Evolutionary conservation across 2,113 vertebrate species (phyloP).

Genomic region (Polypterus bichir): DNA sequence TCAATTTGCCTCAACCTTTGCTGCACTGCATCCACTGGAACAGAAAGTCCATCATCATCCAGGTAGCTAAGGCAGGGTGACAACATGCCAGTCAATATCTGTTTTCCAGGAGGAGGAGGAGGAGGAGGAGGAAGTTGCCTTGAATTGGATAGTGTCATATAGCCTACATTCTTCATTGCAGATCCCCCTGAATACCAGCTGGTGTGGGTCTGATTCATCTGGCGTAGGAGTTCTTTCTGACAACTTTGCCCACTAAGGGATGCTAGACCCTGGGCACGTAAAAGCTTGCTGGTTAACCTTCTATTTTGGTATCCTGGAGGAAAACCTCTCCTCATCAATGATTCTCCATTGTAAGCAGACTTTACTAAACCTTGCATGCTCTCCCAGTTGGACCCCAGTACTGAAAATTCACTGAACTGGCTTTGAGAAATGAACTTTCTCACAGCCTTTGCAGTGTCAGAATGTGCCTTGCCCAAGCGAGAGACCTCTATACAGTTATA

Average conservation of each 20-base stretch:
- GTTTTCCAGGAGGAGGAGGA: constrained; percentile 41
- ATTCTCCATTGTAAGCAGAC: constrained; percentile 55
- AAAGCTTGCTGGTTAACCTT: constrained; percentile 53
- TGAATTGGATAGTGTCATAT: constrained; percentile 24
- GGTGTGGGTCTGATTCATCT: constrained; percentile 29
- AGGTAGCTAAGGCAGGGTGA: constrained; percentile 55
- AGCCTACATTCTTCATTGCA: constrained; percentile 19
- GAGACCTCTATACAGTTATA: background rate
- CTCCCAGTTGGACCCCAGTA: constrained; percentile 80
- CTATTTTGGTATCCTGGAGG: constrained; percentile 67
- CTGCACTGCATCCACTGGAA: constrained; percentile 87
- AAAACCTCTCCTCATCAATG: constrained; percentile 45
- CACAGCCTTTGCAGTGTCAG: constrained; percentile 43
- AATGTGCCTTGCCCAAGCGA: constrained; percentile 20
- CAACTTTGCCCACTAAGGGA: constrained; percentile 53
- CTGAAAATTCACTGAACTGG: constrained; percentile 69
- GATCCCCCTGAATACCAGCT: constrained; percentile 29
- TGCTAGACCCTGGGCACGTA: constrained; percentile 49
- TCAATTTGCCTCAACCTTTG: constrained; percentile 92
- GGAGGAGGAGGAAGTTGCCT: constrained; percentile 56
- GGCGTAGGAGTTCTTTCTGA: constrained; percentile 44
- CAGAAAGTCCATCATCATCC: constrained; percentile 87
- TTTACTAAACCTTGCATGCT: constrained; percentile 79
- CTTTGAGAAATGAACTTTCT: constrained; percentile 65
- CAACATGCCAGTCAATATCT: too few species aligned